Evolutionary conservation across 2,797 vertebrate genomes (phyloP), one percentile per base, ranked within the genome.

Genomic region (Lepus oiostolus): DNA sequence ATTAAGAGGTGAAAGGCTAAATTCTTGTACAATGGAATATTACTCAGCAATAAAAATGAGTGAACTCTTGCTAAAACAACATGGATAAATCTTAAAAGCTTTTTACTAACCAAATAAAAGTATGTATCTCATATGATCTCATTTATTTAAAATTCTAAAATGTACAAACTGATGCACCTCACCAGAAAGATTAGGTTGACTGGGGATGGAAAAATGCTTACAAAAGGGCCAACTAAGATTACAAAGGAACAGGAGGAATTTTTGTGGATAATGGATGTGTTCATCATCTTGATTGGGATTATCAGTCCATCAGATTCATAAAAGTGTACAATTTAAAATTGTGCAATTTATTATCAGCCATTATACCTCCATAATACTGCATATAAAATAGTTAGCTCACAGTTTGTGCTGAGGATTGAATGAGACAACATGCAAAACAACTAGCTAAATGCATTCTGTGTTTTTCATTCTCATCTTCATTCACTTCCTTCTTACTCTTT

Each of bases 61-160:
- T 63, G 62, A 88, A 76, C 32, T 35, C 17, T 2, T 32, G 12
- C 12, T 50, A 4, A 7, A 50, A 16, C 35, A 72, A 16, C 21
- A 32, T 54, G 28, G 16, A 21, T 32, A 90, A 85, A 50, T 90
- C 81, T 85, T 47, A 94, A 65, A 58, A 70, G 52, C 60, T 68
- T 50, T 60, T 58, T 16, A 0, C 14, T 35, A 24, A 76, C 32
- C 52, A 21, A 14, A 71, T 63, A 63, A 72, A 63, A 38, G 38
- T 11, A 63, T 75, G 19, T 26, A 68, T 7, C n/a, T 7, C n/a
- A 1, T n/a, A 60, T 86, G 28, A 80, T 80, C 28, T 12, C 26
- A n/a, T 38, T 93, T 65, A 77, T 47, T 11, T 63, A 74, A 85
- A 90, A 52, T 58, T 54, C n/a, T 77, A 47, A 60, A 58, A 90